A percentile compares a stretch with the other conserved stretches of the same genome.
Evolutionary conservation across 2,797 vertebrate genomes (phyloP).

Genomic region (Calcarius lapponicus): DNA sequence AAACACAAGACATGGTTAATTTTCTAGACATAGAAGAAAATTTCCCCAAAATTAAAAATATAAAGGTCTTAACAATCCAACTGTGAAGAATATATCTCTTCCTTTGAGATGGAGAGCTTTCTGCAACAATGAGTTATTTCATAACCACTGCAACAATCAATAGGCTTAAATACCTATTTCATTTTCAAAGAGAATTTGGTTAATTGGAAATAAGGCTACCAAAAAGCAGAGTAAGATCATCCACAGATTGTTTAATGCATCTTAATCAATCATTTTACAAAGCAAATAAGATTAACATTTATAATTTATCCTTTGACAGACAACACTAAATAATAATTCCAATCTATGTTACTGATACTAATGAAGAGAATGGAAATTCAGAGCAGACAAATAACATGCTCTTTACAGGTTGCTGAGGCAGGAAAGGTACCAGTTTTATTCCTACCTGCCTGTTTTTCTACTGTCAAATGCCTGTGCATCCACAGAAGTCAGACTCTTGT

Average conservation of each 20-base stretch:
- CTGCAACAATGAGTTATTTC: neutral
- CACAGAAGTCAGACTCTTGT: neutral
- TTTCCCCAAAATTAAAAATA: neutral
- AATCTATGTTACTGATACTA: neutral
- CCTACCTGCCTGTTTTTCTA: neutral
- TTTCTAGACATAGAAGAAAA: neutral
- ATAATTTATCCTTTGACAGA: neutral
- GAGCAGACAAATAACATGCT: neutral
- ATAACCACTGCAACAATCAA: neutral
- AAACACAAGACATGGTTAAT: neutral
- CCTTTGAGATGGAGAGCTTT: neutral
- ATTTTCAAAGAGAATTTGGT: neutral
- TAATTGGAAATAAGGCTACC: neutral
- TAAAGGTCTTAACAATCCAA: neutral
- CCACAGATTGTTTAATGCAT: neutral
- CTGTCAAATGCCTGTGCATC: neutral
- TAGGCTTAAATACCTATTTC: neutral
- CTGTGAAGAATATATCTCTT: neutral
- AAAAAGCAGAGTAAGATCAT: neutral
- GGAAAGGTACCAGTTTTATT: neutral
- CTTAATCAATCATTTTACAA: neutral
- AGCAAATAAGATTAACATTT: neutral
- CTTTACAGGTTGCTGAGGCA: neutral
- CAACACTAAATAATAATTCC: neutral
- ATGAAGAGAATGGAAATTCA: neutral